Evolutionary conservation across 2,113 vertebrate species (phyloP).

Genomic region (Myotis davidii): DNA sequence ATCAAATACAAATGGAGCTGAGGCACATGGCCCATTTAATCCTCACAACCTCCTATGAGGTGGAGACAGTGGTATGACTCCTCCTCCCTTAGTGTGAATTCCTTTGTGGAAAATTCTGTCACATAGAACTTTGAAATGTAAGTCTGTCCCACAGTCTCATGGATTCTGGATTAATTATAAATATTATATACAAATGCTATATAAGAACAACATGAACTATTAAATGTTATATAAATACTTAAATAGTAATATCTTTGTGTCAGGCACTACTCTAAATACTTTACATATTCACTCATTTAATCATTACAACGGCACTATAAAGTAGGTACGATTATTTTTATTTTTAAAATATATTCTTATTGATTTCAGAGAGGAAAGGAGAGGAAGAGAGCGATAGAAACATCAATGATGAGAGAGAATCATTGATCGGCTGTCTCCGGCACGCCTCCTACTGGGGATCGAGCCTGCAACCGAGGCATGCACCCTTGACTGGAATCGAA

Average conservation of each 20-base stretch:
- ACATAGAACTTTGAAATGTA: neutral
- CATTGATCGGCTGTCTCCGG: neutral
- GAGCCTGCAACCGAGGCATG: neutral
- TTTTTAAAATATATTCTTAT: constrained; percentile 21
- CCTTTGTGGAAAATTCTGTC: neutral
- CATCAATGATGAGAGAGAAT: neutral
- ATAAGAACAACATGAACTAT: neutral
- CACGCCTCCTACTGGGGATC: neutral
- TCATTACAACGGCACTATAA: neutral
- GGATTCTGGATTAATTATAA: constrained; percentile 28
- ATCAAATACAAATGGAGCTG: neutral
- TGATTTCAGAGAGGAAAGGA: neutral
- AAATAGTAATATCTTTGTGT: neutral
- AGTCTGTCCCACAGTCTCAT: neutral
- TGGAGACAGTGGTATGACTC: neutral
- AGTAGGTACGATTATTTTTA: neutral
- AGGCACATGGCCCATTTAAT: neutral
- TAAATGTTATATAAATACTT: neutral
- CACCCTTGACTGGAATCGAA: neutral
- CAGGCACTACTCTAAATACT: neutral
- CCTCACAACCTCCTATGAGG: neutral
- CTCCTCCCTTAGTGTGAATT: neutral
- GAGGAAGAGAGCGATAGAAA: neutral
- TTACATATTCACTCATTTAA: neutral
- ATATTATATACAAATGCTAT: neutral